Base-by-base conservation (phyloP, 2,797 vertebrate genomes). In the Esox masquinongy region DNA sequence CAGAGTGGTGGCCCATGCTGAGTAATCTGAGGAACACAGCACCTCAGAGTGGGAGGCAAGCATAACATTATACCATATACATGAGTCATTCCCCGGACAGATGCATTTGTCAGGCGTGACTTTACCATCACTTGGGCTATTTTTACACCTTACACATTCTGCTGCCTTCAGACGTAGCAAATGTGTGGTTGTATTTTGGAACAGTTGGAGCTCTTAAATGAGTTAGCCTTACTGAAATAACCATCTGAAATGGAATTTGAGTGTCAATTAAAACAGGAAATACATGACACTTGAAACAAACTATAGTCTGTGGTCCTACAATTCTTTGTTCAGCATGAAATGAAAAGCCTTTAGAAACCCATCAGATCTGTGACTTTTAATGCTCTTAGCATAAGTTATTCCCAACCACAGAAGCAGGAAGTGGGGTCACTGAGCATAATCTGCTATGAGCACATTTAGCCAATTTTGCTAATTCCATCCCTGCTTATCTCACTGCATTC, bases 11-110 rank as follows among this genome's bases (percentile, higher is more conserved):
- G 14, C 67, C 66, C 51, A 31, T 77, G 72, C 64, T 81, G 80
- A 79, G 83, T 83, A 79, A 66, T 71, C 49, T 61, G 0, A 56
- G 67, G 74, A 63, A 16, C 75, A 36, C 56, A 8, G 17, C 24
- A 68, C 61, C 34, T 16, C 68, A 39, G 59, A 53, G 68, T 77
- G 76, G 75, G 64, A 68, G 69, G 26, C 53, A 49, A 61, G 77
- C 69, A 73, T 77, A 72, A 61, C 78, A 72, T 68, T 79, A 71
- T 34, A 73, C 72, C 68, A 63, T 34, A 8, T 34, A 34, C 64
- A 17, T 19, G 64, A 31, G 63, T 26, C 63, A 12, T 63, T 63
- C 24, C 14, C 24, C 59, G 12, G 59, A 63, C 59, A 63, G 14
- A 31, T 16, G 11, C 5, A 26, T 29, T 64, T 64, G 61, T 64